These are phyloP conservation scores for Girardia tigrina DNA, from an alignment of 2,888 invertebrate genomes.

Conservation along the genomic window DNA sequence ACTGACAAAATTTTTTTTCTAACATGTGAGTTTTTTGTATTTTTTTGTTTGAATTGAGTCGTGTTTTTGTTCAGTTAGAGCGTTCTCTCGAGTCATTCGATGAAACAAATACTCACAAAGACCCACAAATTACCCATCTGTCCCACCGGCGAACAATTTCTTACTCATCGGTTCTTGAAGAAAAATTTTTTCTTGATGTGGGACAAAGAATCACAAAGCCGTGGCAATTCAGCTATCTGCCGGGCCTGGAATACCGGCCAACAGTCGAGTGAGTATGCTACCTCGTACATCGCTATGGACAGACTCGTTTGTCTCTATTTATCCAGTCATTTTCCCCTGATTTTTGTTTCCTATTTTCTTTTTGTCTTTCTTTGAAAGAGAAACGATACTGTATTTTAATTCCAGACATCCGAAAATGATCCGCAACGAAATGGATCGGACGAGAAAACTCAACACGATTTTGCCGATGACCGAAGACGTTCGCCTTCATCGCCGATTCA, in stretches of 20 bases:
- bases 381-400: too few species aligned
- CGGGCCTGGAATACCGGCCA: neutral
- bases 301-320: too few species aligned
- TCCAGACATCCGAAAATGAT: neutral
- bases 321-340: too few species aligned
- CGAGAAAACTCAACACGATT: neutral
- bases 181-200: neutral
- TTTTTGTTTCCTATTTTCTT: too few species aligned
- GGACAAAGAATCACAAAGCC: conserved; percentile 16
- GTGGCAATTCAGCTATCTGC: neutral
- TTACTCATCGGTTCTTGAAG: neutral
- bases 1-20: too few species aligned
- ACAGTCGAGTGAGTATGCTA: neutral
- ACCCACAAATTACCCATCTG: neutral
- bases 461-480: neutral
- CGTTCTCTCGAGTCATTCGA: conserved; percentile 9
- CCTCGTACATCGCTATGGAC: too few species aligned
- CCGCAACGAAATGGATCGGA: neutral
- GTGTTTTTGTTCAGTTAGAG: neutral
- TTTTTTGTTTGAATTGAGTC: too few species aligned
- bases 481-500: neutral
- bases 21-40: too few species aligned
- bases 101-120: neutral
- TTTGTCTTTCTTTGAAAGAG: too few species aligned
- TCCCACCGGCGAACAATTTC: neutral